These are phyloP conservation scores for Holotrichia oblita DNA, from an alignment of 1,140 invertebrate species.

Conservation along the genomic window DNA sequence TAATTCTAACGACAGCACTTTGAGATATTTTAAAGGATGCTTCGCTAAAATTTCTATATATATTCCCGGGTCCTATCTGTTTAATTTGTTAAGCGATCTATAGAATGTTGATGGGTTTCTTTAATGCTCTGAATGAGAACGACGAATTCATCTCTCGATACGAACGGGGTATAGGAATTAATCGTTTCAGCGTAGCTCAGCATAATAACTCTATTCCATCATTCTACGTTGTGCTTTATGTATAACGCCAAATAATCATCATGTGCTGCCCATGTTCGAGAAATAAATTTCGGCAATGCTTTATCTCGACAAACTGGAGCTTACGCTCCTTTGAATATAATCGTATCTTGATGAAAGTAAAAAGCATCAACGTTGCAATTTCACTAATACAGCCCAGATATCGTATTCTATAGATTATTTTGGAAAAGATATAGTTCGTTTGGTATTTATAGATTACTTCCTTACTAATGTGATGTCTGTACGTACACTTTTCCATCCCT, in stretches of 20 bases:
- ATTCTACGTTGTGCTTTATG: not conserved
- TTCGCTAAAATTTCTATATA: not conserved
- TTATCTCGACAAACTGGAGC: not conserved
- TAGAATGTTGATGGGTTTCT: not conserved
- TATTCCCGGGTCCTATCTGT: not conserved
- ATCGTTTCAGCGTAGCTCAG: not conserved
- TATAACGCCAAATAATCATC: not conserved
- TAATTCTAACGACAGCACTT: too few species aligned
- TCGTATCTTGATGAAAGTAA: too few species aligned
- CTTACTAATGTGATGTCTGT: too few species aligned
- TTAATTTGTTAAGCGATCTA: not conserved
- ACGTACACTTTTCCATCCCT: too few species aligned
- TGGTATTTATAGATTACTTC: too few species aligned
- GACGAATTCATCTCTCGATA: not conserved
- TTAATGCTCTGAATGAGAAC: not conserved
- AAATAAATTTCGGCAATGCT: not conserved
- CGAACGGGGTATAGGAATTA: not conserved
- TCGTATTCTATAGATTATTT: too few species aligned
- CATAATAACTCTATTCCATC: not conserved
- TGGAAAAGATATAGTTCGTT: too few species aligned
- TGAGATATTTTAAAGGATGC: too few species aligned
- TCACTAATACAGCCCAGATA: too few species aligned
- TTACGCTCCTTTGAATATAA: not conserved
- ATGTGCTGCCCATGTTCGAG: not conserved
- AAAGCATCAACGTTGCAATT: too few species aligned